Percentiles rank a stretch among this genome's conserved stretches.
Evolutionary conservation across 2,797 vertebrate genomes (phyloP).

Genomic region (Sus cebifrons): DNA sequence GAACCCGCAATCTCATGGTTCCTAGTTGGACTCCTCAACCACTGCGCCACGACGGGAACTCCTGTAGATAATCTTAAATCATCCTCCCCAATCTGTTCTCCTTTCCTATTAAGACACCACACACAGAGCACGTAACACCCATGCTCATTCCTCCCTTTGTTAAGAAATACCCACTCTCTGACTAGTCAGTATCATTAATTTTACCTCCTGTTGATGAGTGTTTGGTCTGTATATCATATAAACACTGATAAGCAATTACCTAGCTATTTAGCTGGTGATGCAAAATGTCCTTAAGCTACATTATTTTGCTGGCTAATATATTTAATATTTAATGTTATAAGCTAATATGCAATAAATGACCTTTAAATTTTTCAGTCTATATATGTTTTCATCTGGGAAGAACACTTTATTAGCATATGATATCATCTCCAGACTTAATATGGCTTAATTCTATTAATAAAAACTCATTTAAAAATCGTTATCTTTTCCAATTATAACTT

Average conservation of each 20-base stretch:
- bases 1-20: too few relatives aligned
- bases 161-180: slow-evolving; percentile 2
- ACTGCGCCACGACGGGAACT: too few relatives aligned
- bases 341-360: slow-evolving; percentile 69
- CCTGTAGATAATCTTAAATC: background rate
- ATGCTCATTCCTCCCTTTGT: background rate
- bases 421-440: slow-evolving; percentile 85
- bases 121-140: background rate
- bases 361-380: slow-evolving; percentile 85
- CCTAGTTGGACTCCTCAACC: too few relatives aligned
- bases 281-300: slow-evolving; percentile 61
- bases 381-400: slow-evolving; percentile 86
- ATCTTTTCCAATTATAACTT: slow-evolving; percentile 87
- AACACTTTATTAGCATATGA: slow-evolving; percentile 87
- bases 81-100: background rate
- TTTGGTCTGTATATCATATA: background rate
- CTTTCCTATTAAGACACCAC: background rate
- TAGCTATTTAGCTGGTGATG: slow-evolving; percentile 54
- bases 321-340: slow-evolving; percentile 88
- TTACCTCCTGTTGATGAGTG: background rate
- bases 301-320: slow-evolving; percentile 82
- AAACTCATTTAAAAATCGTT: slow-evolving; percentile 89
- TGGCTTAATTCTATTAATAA: slow-evolving; percentile 89
- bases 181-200: background rate
- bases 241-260: background rate